These are phyloP conservation scores for Eurystomus glaucurus DNA, from an alignment of 2,797 vertebrate genomes.

Conservation along the genomic window DNA sequence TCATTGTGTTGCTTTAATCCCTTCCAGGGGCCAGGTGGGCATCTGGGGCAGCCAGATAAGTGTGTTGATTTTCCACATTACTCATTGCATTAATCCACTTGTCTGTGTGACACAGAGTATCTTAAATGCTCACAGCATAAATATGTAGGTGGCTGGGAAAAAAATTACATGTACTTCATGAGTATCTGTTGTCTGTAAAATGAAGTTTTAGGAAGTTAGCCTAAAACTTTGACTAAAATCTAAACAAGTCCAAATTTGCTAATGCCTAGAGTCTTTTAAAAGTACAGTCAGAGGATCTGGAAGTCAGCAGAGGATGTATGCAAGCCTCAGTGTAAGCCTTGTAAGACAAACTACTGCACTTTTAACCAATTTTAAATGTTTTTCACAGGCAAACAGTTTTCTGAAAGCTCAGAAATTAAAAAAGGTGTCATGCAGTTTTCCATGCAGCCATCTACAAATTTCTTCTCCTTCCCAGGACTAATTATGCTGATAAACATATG, in stretches of 20 bases:
- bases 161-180: background rate
- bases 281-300: background rate
- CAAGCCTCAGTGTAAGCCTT: background rate
- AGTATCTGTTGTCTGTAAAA: constrained; percentile 25
- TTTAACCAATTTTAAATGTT: background rate
- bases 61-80: constrained; percentile 36
- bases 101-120: background rate
- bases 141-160: constrained; percentile 25
- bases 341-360: background rate
- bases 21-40: constrained; percentile 63
- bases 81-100: constrained; percentile 42
- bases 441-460: background rate
- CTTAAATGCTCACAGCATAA: constrained; percentile 15
- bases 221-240: background rate
- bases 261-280: background rate
- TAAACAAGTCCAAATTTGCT: constrained; percentile 17
- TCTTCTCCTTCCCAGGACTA: background rate
- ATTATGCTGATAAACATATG: background rate
- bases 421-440: constrained; percentile 8
- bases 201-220: background rate
- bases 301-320: background rate
- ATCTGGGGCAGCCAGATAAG: constrained; percentile 38
- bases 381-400: background rate
- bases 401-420: background rate
- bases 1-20: constrained; percentile 57